phyloP scores from a whole-genome alignment of 2,888 invertebrate species.

The Cephus runcator region DNA sequence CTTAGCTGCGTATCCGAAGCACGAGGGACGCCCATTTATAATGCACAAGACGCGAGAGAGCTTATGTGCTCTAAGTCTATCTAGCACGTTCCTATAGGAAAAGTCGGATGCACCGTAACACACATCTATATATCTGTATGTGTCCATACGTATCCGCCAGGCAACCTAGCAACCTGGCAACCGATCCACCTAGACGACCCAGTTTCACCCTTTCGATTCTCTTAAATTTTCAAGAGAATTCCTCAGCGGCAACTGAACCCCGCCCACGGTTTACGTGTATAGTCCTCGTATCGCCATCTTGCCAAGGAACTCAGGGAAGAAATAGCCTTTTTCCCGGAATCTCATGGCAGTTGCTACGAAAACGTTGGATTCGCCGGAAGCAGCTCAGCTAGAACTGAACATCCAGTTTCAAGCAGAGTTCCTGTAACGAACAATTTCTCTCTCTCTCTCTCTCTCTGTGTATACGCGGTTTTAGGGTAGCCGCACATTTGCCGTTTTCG shows the following conservation, averaged over 20 bases:
- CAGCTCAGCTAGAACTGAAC: slow-evolving; percentile 20
- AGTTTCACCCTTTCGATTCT: slow-evolving; percentile 37
- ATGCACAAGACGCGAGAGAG: slow-evolving; percentile 48
- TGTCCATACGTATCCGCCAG: neutral
- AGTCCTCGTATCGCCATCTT: neutral
- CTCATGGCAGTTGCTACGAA: neutral
- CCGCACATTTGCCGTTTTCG: neutral
- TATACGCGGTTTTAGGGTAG: neutral
- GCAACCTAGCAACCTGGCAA: neutral
- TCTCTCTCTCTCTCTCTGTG: neutral
- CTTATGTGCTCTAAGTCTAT: slow-evolving; percentile 27
- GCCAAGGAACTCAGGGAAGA: neutral
- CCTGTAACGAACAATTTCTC: neutral
- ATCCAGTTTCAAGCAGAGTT: slow-evolving; percentile 10
- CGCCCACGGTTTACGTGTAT: neutral
- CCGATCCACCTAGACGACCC: slow-evolving; percentile 24
- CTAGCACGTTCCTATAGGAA: neutral
- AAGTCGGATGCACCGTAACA: neutral
- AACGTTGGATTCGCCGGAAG: neutral
- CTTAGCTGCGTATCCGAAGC: slow-evolving; percentile 33
- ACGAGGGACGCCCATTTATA: slow-evolving; percentile 56
- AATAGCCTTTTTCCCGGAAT: neutral
- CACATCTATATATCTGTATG: neutral
- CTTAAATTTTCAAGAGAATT: slow-evolving; percentile 30
- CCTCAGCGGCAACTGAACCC: slow-evolving; percentile 7